These are phyloP conservation scores for Corythoichthys intestinalis DNA, from an alignment of 2,113 vertebrate species.

Conservation along the genomic window DNA sequence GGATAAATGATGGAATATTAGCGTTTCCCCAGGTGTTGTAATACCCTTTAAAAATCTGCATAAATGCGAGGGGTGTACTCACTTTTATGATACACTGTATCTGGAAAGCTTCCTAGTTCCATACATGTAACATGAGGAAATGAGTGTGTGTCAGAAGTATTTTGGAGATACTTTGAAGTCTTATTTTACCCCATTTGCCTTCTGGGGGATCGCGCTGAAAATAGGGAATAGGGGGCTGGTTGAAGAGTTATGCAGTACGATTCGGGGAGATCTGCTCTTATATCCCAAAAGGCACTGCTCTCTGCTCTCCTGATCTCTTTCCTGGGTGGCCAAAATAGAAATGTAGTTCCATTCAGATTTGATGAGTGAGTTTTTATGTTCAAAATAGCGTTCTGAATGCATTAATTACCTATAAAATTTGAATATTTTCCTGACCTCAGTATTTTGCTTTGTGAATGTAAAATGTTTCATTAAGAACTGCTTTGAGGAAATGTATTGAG, in stretches of 20 bases:
- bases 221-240: slow-evolving; percentile 13
- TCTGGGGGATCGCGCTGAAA: slow-evolving; percentile 58
- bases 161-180: slow-evolving; percentile 76
- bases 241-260: slow-evolving; percentile 31
- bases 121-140: slow-evolving; percentile 71
- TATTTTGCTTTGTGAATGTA: not conserved
- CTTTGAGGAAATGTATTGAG: not conserved
- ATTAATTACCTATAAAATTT: slow-evolving; percentile 12
- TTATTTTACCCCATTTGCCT: slow-evolving; percentile 70
- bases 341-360: slow-evolving; percentile 5
- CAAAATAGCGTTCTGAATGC: slow-evolving; percentile 11
- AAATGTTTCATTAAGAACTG: not conserved
- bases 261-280: slow-evolving; percentile 49
- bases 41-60: too few relatives aligned
- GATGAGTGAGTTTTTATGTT: slow-evolving; percentile 13
- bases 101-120: slow-evolving; percentile 47
- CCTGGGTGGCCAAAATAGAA: slow-evolving; percentile 36
- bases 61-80: too few relatives aligned
- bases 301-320: slow-evolving; percentile 26
- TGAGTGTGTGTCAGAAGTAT: slow-evolving; percentile 76
- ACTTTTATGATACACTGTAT: too few relatives aligned
- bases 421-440: not conserved
- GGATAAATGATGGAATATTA: too few relatives aligned
- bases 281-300: slow-evolving; percentile 44
- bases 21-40: too few relatives aligned